Percentiles rank a stretch among this genome's conserved stretches.
Evolutionary conservation across 2,113 vertebrate genomes (phyloP).

Genomic region (Speoplatyrhinus poulsoni): DNA sequence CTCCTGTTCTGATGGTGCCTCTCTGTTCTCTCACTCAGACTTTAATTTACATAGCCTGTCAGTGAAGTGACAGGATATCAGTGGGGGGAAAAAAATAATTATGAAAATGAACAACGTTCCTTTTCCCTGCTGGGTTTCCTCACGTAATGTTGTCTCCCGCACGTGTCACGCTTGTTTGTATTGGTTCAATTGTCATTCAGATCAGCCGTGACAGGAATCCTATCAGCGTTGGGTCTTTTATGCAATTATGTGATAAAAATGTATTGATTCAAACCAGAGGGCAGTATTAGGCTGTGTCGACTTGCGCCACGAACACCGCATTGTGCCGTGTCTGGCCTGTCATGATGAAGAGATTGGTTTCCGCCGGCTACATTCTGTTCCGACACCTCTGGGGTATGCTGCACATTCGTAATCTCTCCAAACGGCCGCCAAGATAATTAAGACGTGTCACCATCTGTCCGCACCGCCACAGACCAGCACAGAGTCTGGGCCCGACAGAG

Average conservation of each 20-base stretch:
- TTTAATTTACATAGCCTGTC: slow-evolving; percentile 66
- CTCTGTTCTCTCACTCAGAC: slow-evolving; percentile 58
- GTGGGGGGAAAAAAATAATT: slow-evolving; percentile 41
- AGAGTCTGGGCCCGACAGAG: slow-evolving; percentile 49
- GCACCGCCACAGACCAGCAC: slow-evolving; percentile 56
- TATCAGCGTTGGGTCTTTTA: slow-evolving; percentile 59
- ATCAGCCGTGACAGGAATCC: slow-evolving; percentile 63
- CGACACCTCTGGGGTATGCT: slow-evolving; percentile 64
- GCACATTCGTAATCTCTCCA: slow-evolving; percentile 62
- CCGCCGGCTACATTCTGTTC: slow-evolving; percentile 67
- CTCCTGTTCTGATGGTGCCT: slow-evolving; percentile 45
- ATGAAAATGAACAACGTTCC: slow-evolving; percentile 48
- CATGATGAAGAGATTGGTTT: slow-evolving; percentile 42
- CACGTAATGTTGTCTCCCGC: slow-evolving; percentile 17
- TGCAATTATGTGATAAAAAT: slow-evolving; percentile 69
- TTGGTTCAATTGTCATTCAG: slow-evolving; percentile 40
- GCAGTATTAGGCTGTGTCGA: slow-evolving; percentile 71
- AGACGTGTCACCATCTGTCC: slow-evolving; percentile 57
- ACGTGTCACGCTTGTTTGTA: slow-evolving; percentile 44
- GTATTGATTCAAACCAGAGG: slow-evolving; percentile 70
- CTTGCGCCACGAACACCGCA: slow-evolving; percentile 66
- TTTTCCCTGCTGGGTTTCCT: slow-evolving; percentile 26
- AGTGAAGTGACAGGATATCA: slow-evolving; percentile 43
- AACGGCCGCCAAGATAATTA: slow-evolving; percentile 56
- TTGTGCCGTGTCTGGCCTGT: slow-evolving; percentile 61